A percentile compares a stretch with the other conserved stretches of the same genome.
Conservation (phyloP, 1,140 invertebrate species). For the Microplitis demolitor region DNA sequence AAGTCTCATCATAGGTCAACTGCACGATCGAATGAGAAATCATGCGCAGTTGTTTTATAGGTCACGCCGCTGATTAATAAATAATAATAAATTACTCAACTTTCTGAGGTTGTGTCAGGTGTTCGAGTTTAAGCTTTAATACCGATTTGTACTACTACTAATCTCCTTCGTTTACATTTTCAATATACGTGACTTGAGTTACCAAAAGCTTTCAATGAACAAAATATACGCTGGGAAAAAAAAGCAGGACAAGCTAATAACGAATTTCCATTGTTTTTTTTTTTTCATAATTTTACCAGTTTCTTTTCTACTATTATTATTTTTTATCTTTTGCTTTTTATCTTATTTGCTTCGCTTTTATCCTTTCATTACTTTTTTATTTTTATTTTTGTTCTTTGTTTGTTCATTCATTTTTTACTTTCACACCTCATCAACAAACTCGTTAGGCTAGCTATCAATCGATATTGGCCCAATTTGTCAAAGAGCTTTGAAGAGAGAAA, state of each 20-base stretch:
- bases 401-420: not conserved
- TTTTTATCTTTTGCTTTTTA: not conserved
- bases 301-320: not conserved
- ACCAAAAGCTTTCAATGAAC: too few species aligned
- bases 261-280: not conserved
- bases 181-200: not conserved
- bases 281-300: not conserved
- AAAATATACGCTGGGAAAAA: not conserved
- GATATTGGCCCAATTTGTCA: slow-evolving; percentile 24
- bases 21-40: slow-evolving; percentile 16
- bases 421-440: not conserved
- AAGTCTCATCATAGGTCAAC: slow-evolving; percentile 6
- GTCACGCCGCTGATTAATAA: slow-evolving; percentile 20
- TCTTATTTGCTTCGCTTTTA: not conserved
- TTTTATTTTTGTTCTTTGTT: not conserved
- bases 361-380: not conserved
- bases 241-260: not conserved
- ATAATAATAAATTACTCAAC: slow-evolving; percentile 14
- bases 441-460: not conserved
- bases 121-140: not conserved
- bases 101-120: slow-evolving; percentile 5
- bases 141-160: not conserved
- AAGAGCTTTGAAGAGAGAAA: slow-evolving; percentile 15
- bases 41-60: slow-evolving; percentile 23
- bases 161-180: not conserved